These are phyloP conservation scores for Potorous gilbertii DNA, from an alignment of 2,797 vertebrate species.

Conservation along the genomic window DNA sequence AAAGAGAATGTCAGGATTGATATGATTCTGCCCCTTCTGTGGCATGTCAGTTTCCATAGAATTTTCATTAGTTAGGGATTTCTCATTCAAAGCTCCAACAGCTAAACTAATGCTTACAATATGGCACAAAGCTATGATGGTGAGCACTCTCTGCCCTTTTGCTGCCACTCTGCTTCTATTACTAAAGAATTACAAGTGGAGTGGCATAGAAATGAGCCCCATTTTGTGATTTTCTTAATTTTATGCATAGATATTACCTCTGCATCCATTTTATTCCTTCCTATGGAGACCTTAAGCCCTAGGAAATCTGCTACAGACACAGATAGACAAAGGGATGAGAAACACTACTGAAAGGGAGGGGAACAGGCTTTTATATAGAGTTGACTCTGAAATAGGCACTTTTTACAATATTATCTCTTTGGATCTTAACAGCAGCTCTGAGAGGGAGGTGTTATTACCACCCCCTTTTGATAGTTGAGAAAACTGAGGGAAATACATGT, in stretches of 20 bases:
- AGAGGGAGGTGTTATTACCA: not conserved
- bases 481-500: not conserved
- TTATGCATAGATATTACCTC: not conserved
- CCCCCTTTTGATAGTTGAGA: not conserved
- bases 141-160: not conserved
- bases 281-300: not conserved
- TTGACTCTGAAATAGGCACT: not conserved
- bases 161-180: not conserved
- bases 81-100: not conserved
- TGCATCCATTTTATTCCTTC: not conserved
- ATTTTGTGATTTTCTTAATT: not conserved
- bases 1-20: not conserved
- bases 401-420: not conserved
- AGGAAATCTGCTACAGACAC: not conserved
- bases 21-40: not conserved
- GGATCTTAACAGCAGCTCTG: not conserved
- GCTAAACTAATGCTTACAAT: not conserved
- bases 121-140: not conserved
- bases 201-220: not conserved
- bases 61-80: not conserved
- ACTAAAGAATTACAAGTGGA: not conserved
- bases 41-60: not conserved
- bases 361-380: not conserved
- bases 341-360: not conserved
- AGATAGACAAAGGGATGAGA: not conserved